Evolutionary conservation across 2,888 invertebrate species (phyloP), one percentile per base, ranked within the genome.

Genomic region (Sialis lutaria): DNA sequence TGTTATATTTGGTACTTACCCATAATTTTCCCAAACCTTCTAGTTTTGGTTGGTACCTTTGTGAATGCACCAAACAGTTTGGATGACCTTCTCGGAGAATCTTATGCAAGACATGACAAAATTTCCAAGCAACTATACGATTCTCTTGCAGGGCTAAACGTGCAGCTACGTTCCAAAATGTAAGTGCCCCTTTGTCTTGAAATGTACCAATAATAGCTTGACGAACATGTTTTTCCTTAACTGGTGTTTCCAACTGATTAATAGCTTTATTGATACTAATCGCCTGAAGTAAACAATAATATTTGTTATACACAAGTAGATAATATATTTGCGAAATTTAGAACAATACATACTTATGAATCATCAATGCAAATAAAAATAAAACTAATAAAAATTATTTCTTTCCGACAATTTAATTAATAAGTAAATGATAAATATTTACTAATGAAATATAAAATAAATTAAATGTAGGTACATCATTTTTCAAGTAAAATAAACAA

Each of bases 171-270:
- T 67, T 78, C 97, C 97, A 98, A 67, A 96, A 98, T 13, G 88
- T 82, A 59, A 80, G 74, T 8, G 86, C 89, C 56, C 92, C 89
- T 65, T 89, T 87, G 58, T 90, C 90, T 60, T 89, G 86, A 64
- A 90, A 92, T 13, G 93, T 93, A 33, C 92, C 93, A 56, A 97
- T 89, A 58, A 97, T 91, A 8, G 89, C 82, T 60, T 85, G 87
- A 54, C 98, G 79, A 40, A 95, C 92, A 82, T 98, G 98, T 74
- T 98, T 98, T 63, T 95, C 93, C 69, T 98, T 98, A 1, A 95
- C 85, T 1, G 97, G 93, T 6, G 83, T 83, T 67, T 98, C 97
- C 52, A 82, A 74, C 8, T 80, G 75, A 66, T 89, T 96, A 53
- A 97, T 83, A 13, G 97, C 97, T 68, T 98, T 98, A 57, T 81